These are phyloP conservation scores for Alfaro cultratus DNA, from an alignment of 2,797 vertebrate genomes.

Conservation along the genomic window DNA sequence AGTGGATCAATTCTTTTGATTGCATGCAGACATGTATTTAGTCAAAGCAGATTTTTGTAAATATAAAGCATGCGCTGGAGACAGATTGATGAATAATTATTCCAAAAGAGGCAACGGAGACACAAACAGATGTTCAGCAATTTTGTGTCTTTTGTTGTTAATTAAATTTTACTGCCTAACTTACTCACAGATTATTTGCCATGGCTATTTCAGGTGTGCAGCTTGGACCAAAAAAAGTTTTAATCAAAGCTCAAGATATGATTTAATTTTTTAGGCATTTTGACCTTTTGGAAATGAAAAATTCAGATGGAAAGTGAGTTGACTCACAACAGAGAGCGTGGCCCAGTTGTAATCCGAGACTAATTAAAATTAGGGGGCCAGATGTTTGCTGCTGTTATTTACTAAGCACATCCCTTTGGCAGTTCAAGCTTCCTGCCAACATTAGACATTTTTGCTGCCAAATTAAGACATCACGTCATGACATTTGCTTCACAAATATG, in stretches of 20 bases:
- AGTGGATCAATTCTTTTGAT: slow-evolving; percentile 4
- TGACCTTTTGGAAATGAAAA: slow-evolving; percentile 20
- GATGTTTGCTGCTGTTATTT: slow-evolving; percentile 70
- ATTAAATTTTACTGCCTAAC: not conserved
- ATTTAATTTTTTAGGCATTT: not conserved
- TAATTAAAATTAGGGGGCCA: slow-evolving; percentile 75
- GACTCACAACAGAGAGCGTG: slow-evolving; percentile 20
- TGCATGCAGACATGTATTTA: slow-evolving; percentile 5
- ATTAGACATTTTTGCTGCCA: slow-evolving; percentile 54
- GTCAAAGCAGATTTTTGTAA: not conserved
- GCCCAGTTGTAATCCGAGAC: slow-evolving; percentile 49
- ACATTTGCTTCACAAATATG: slow-evolving; percentile 54
- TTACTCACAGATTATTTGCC: not conserved
- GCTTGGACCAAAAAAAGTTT: not conserved
- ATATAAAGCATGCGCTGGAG: not conserved
- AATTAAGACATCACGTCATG: slow-evolving; percentile 47
- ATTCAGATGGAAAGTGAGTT: slow-evolving; percentile 31
- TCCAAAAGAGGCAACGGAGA: not conserved
- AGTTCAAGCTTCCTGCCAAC: slow-evolving; percentile 59
- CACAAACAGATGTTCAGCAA: not conserved
- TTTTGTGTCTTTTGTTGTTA: not conserved
- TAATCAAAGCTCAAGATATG: not conserved
- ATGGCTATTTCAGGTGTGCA: not conserved
- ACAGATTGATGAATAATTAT: not conserved
- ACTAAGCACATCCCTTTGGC: slow-evolving; percentile 56